Conservation (phyloP, 2,797 vertebrate genomes). For the Eidolon dupreanum region DNA sequence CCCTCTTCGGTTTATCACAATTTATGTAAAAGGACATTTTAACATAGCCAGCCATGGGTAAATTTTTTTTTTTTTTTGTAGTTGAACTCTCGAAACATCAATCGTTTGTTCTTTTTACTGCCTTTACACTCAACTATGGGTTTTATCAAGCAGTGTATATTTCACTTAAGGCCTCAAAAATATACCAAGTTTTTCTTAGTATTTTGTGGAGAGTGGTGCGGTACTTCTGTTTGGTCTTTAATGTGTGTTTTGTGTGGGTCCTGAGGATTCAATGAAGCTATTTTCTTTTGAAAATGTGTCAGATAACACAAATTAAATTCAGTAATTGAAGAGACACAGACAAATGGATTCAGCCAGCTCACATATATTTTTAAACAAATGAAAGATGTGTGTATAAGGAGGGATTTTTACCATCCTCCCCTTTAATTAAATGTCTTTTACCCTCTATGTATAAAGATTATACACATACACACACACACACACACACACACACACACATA, state of each 20-base stretch:
- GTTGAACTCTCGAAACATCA: constrained; percentile 35
- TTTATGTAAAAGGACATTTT: constrained; percentile 52
- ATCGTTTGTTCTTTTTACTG: constrained; percentile 41
- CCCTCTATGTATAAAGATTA: neutral
- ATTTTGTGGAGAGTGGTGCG: constrained; percentile 8
- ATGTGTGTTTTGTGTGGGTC: neutral
- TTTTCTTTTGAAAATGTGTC: constrained; percentile 66
- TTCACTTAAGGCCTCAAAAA: constrained; percentile 55
- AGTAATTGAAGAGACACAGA: constrained; percentile 44
- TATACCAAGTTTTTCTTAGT: constrained; percentile 48
- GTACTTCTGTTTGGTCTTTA: constrained; percentile 44
- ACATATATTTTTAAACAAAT: constrained; percentile 46
- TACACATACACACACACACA: neutral
- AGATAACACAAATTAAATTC: constrained; percentile 59
- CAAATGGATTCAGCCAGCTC: constrained; percentile 49
- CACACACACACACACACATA: neutral
- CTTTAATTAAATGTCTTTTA: constrained; percentile 8
- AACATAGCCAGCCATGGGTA: neutral
- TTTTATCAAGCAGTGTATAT: constrained; percentile 60
- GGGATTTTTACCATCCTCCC: neutral
- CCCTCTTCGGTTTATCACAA: constrained; percentile 36
- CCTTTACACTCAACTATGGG: neutral
- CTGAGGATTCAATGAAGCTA: constrained; percentile 20
- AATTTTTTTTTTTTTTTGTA: constrained; percentile 5
- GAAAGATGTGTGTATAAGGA: neutral